These are phyloP conservation scores for Lysandra bellargus DNA, from an alignment of 2,888 invertebrate genomes.

Conservation along the genomic window DNA sequence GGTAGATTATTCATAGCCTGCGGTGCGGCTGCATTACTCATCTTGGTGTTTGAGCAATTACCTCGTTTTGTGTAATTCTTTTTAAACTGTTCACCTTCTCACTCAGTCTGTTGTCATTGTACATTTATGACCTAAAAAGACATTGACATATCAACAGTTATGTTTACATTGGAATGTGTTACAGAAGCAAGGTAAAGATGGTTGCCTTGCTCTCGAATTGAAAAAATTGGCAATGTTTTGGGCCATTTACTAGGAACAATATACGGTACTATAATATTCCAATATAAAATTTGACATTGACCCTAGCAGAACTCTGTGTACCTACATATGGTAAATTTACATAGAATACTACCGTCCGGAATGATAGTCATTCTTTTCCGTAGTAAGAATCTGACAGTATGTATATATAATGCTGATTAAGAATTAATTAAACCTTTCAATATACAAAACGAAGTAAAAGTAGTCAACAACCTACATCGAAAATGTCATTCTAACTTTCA, in stretches of 20 bases:
- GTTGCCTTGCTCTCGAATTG: conserved; percentile 25
- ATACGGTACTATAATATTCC: conserved; percentile 31
- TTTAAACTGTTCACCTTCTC: conserved; percentile 30
- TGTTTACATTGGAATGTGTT: conserved; percentile 30
- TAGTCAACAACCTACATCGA: conserved; percentile 55
- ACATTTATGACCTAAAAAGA: conserved; percentile 58
- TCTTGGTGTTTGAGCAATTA: conserved; percentile 41
- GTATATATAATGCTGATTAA: conserved; percentile 6
- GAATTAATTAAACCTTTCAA: conserved; percentile 24
- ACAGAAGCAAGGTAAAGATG: conserved; percentile 21
- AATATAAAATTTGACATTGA: conserved; percentile 45
- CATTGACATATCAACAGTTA: conserved; percentile 45
- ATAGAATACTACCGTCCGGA: conserved; percentile 7
- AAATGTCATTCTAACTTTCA: conserved; percentile 53
- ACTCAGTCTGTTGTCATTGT: conserved; percentile 52
- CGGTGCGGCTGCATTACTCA: conserved; percentile 66
- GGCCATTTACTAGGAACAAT: conserved; percentile 21
- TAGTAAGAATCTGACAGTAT: not conserved
- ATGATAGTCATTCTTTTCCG: not conserved
- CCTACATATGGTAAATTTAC: conserved; percentile 19
- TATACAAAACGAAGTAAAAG: conserved; percentile 54
- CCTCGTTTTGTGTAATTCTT: conserved; percentile 29
- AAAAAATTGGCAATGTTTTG: conserved; percentile 42
- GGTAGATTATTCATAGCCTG: conserved; percentile 69
- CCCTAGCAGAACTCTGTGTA: conserved; percentile 38